A percentile compares a stretch with the other conserved stretches of the same genome.
Conservation (phyloP, 64 coral and sea anemone species). For the Pocillopora damicornis region DNA sequence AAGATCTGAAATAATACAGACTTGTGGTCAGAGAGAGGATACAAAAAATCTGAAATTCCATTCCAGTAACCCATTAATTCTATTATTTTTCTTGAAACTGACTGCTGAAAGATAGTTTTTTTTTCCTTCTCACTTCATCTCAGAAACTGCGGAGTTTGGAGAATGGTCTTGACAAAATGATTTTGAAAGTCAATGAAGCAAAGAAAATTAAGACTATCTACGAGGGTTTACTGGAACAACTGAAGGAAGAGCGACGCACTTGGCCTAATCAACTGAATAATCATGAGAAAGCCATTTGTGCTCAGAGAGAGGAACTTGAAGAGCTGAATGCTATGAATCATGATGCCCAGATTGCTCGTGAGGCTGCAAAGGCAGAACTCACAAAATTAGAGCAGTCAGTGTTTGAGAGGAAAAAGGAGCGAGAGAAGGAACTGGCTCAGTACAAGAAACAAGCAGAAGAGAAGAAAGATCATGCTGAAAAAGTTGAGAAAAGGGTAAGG, state of each 20-base stretch:
- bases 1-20: too few relatives aligned
- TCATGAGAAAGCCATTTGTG: slow-evolving; percentile 76
- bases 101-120: too few relatives aligned
- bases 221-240: slow-evolving; percentile 85
- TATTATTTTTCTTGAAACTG: background rate
- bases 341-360: slow-evolving; percentile 96
- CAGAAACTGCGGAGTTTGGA: slow-evolving; percentile 89
- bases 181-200: slow-evolving; percentile 85
- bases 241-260: slow-evolving; percentile 84
- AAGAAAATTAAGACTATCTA: slow-evolving; percentile 94
- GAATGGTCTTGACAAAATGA: slow-evolving; percentile 96
- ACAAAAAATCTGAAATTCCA: too few relatives aligned
- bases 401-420: slow-evolving; percentile 92
- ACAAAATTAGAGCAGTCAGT: slow-evolving; percentile 93
- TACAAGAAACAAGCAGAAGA: slow-evolving; percentile 99
- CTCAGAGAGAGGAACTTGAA: slow-evolving; percentile 77
- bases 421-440: slow-evolving; percentile 86
- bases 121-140: background rate
- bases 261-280: slow-evolving; percentile 97
- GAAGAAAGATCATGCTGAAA: slow-evolving; percentile 99
- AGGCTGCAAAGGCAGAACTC: slow-evolving; percentile 92
- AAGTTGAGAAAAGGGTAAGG: slow-evolving; percentile 97
- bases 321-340: slow-evolving; percentile 94
- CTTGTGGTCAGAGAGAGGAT: too few relatives aligned
- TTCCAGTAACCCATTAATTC: background rate